Percentiles rank a stretch among this genome's conserved stretches.
Conservation (phyloP, 2,113 vertebrate species). For the Amblyornis subalaris region DNA sequence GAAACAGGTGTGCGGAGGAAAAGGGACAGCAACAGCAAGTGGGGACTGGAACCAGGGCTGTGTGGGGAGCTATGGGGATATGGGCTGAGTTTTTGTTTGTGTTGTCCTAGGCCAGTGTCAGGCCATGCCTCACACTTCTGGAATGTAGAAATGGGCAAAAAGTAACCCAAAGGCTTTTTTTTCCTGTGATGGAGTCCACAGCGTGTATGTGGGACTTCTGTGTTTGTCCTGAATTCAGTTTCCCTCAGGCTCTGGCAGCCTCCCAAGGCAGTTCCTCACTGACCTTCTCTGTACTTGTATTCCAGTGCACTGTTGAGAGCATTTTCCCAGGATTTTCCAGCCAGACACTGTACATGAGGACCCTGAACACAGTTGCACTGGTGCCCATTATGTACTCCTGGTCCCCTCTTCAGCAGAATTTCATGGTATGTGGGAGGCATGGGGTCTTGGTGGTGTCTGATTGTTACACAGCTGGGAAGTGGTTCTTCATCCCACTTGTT, state of each 20-base stretch:
- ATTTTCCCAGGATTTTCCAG: slow-evolving; percentile 86
- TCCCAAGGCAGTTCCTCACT: background rate
- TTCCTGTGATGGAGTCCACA: background rate
- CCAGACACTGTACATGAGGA: slow-evolving; percentile 87
- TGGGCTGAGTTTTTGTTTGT: background rate
- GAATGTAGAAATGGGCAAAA: background rate
- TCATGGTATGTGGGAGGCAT: slow-evolving; percentile 81
- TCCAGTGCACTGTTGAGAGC: slow-evolving; percentile 91
- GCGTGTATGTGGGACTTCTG: accelerated
- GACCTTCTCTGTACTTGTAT: background rate
- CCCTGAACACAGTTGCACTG: slow-evolving; percentile 90
- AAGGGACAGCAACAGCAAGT: background rate
- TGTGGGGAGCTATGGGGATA: background rate
- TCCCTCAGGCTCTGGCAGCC: background rate
- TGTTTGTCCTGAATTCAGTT: background rate
- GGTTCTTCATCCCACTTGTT: background rate
- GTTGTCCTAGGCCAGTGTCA: background rate
- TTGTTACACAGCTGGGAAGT: background rate
- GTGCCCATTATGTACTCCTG: slow-evolving; percentile 99
- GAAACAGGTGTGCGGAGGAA: slow-evolving; percentile 80
- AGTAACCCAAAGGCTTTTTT: background rate
- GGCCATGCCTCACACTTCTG: accelerated
- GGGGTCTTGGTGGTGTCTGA: background rate
- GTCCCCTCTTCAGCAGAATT: slow-evolving; percentile 98
- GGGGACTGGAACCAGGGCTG: background rate